These are phyloP conservation scores for Monomorium pharaonis DNA, from an alignment of 1,140 invertebrate species.

Conservation along the genomic window DNA sequence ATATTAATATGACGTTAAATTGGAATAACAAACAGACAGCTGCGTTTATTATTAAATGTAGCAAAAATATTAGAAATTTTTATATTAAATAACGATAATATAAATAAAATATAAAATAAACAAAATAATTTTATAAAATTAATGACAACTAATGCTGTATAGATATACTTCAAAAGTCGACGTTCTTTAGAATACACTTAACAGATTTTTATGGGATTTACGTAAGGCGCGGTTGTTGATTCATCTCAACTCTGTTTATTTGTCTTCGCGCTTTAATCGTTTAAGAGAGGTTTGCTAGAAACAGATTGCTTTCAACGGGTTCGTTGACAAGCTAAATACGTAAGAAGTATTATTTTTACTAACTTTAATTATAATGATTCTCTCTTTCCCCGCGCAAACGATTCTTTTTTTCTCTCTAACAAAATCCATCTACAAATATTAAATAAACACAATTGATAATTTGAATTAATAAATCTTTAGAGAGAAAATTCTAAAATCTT, in stretches of 20 bases:
- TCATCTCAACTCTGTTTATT: slow-evolving; percentile 44
- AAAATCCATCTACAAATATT: background rate
- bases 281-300: slow-evolving; percentile 13
- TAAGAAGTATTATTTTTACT: slow-evolving; percentile 23
- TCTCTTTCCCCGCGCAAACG: background rate
- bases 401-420: background rate
- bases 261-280: slow-evolving; percentile 36
- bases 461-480: slow-evolving; percentile 5
- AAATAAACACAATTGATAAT: background rate
- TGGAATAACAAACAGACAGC: background rate
- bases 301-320: slow-evolving; percentile 2
- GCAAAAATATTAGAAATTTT: background rate
- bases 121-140: background rate
- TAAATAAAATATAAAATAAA: background rate
- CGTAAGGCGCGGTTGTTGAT: background rate
- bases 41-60: background rate
- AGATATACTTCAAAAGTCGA: background rate
- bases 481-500: background rate
- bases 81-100: background rate
- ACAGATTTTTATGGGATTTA: background rate
- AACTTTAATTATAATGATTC: background rate
- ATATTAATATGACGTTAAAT: background rate
- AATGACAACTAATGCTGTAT: background rate
- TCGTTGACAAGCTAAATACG: slow-evolving; percentile 7
- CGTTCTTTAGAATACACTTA: background rate